These are phyloP conservation scores for Gallinago solitaria DNA, from an alignment of 2,797 vertebrate species.

Conservation along the genomic window DNA sequence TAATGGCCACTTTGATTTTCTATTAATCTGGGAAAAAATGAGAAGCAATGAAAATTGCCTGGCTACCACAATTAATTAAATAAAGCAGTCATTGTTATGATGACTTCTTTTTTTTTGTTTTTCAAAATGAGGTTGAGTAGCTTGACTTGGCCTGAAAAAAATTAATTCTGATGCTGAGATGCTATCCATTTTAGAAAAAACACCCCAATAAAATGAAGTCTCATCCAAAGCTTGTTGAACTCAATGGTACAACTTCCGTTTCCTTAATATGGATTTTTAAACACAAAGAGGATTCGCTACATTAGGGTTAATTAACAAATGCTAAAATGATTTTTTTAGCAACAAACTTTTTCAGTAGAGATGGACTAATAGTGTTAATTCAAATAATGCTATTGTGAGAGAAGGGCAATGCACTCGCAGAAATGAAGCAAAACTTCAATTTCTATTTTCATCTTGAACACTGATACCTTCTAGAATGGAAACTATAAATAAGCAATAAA, in stretches of 20 bases:
- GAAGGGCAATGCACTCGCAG: background rate
- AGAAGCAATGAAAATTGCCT: background rate
- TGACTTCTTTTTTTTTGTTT: background rate
- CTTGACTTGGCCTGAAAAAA: background rate
- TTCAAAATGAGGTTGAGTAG: background rate
- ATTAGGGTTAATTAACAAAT: background rate
- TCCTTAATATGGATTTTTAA: background rate
- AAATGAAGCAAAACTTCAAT: background rate
- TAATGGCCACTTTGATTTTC: background rate
- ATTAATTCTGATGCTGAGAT: background rate
- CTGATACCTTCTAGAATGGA: background rate
- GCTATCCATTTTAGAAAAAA: background rate
- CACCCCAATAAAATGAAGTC: background rate
- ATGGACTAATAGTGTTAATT: background rate
- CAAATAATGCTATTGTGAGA: background rate
- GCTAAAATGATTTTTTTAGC: background rate
- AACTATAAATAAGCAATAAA: conserved; percentile 1
- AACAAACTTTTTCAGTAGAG: background rate
- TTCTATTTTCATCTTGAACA: conserved; percentile 17
- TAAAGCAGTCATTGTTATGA: background rate
- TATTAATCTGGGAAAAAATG: background rate
- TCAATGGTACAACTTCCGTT: background rate
- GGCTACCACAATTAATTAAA: background rate
- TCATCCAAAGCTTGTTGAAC: background rate
- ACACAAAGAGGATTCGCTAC: background rate